phyloP scores from a whole-genome alignment of 2,888 invertebrate genomes.

The Macrostomum cliftonense region DNA sequence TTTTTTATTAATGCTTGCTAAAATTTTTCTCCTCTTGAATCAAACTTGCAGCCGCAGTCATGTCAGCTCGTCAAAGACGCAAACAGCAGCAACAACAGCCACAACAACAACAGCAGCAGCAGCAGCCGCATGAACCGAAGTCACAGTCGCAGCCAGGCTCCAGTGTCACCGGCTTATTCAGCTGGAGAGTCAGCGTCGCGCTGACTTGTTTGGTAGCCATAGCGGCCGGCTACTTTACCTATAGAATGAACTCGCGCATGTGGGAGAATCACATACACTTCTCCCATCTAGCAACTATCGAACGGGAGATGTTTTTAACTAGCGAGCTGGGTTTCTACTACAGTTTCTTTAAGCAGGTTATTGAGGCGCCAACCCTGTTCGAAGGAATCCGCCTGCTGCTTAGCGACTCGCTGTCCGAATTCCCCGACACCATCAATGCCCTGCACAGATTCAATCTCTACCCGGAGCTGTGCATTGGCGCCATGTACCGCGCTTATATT shows the following conservation, averaged over 20 bases:
- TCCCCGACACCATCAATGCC: constrained; percentile 51
- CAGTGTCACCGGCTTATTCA: too few species aligned
- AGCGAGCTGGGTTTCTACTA: constrained; percentile 75
- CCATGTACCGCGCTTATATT: constrained; percentile 6
- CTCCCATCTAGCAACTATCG: constrained; percentile 58
- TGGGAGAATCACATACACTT: constrained; percentile 69
- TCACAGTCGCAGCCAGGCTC: too few species aligned
- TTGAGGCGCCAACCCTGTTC: constrained; percentile 47
- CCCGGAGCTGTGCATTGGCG: constrained; percentile 49
- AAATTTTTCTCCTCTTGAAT: too few species aligned
- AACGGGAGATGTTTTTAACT: constrained; percentile 63
- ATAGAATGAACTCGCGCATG: constrained; percentile 38
- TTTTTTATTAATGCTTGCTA: too few species aligned
- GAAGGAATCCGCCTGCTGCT: constrained; percentile 16
- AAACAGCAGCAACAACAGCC: too few species aligned
- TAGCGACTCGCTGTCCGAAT: not conserved
- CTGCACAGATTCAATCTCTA: constrained; percentile 61
- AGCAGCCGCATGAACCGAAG: too few species aligned
- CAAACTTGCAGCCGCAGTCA: too few species aligned
- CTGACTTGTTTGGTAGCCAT: too few species aligned
- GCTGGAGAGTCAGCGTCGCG: too few species aligned
- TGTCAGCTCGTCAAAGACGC: too few species aligned
- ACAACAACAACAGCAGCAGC: too few species aligned
- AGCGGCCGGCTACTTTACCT: too few species aligned
- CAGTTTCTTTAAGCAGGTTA: constrained; percentile 64